phyloP scores from a whole-genome alignment of 2,797 vertebrate species.

The Heliangelus exortis region DNA sequence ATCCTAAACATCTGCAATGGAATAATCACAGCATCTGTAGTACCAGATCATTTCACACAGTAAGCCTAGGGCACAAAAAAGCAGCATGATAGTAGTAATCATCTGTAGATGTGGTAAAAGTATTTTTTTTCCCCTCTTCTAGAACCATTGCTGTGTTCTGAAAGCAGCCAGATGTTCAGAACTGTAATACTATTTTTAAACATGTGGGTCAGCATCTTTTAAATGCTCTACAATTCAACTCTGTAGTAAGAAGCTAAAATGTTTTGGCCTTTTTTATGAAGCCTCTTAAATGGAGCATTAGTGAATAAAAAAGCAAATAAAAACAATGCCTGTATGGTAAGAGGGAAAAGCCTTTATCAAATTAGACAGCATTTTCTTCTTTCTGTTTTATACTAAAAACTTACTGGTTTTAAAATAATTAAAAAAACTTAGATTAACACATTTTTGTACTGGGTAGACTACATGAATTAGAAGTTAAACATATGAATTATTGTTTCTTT shows the following conservation, averaged over 20 bases:
- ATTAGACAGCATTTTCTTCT: not conserved
- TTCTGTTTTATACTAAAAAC: not conserved
- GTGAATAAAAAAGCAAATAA: not conserved
- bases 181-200: conserved; percentile 3
- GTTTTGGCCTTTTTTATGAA: not conserved
- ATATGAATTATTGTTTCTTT: not conserved
- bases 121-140: not conserved
- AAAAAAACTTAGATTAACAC: not conserved
- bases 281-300: not conserved
- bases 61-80: not conserved
- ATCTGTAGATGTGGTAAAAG: not conserved
- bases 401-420: not conserved
- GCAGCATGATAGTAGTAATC: not conserved
- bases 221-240: conserved; percentile 6
- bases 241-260: not conserved
- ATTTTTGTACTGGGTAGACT: not conserved
- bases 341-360: not conserved
- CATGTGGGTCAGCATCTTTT: not conserved
- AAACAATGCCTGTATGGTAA: not conserved
- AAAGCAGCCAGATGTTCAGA: not conserved
- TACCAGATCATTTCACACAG: not conserved
- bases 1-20: not conserved
- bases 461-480: not conserved
- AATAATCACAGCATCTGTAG: not conserved
- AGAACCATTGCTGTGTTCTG: not conserved